Evolutionary conservation across 2,888 invertebrate genomes (phyloP), one percentile per base, ranked within the genome.

Genomic region (Lasioglossum calceatum): DNA sequence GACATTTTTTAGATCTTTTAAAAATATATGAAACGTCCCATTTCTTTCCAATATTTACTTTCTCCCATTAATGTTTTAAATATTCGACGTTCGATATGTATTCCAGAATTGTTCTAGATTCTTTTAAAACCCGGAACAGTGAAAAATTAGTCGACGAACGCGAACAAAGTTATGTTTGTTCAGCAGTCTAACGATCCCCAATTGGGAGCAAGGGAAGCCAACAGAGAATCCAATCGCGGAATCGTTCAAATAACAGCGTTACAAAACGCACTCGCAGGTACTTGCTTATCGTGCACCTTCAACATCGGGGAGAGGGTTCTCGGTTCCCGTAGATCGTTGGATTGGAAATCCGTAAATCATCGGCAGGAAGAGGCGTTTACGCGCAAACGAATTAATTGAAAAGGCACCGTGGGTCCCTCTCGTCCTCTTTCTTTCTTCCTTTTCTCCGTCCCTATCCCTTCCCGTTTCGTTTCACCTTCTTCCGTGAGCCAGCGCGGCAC

Each of bases 371-470:
- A 92, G 91, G 92, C 91, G 91, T 91, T 92, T 89, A 92, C 92
- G 88, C 89, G 91, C 89, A 91, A 91, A 92, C 92, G 90, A 93
- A 92, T 92, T 93, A 92, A 93, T 93, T 92, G 91, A 92, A 91
- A 88, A 88, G 88, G 80, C 80, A 85, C 79, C 72, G 71, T 77
- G 84, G 73, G 16, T 32, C 64, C 82, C 82, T 70, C 79, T 79
- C 84, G 47, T 83, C 76, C 77, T 85, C 83, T 79, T 77, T 85
- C 83, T 79, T 77, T 75, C 75, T 87, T 76, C 73, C 44, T 23
- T 78, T 61, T 61, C 64, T 64, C 27, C 32, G 32, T 58, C 50
- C 74, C 54, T 70, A 23, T 23, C 64, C 27, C 42, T 23, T 32
- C n/a, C 72, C 47, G 64, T 61, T 16, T 50, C 54, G 54, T 54